Evolutionary conservation across 2,888 invertebrate genomes (phyloP), one percentile per base, ranked within the genome.

Genomic region (Neria commutata): DNA sequence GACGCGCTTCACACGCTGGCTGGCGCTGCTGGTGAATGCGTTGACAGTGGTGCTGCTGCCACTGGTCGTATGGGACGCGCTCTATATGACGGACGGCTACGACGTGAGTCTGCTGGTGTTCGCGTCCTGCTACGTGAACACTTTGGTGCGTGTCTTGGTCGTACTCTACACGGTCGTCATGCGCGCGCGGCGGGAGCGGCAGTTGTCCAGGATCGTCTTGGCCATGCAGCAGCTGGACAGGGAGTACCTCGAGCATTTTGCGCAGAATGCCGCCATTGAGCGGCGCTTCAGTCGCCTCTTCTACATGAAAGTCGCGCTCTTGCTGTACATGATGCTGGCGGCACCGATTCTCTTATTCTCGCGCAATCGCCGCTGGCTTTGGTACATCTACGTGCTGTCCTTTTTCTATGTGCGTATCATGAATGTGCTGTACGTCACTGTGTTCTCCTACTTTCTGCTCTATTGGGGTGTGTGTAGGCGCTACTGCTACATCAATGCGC

Each of bases 81-180:
- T 57, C 4, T 10, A 26, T 8, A 33, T 46, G 2, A 40, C 40
- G 11, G n/a, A 21, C 14, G 25, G 25, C 6, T 33, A 52, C 34
- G 19, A 52, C 1, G 47, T 49, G 52, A 56, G 50, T 33, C 42
- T 16, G 17, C 11, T 40, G 14, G 50, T 56, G 56, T 19, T 25
- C 14, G 26, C 29, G 19, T 16, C 33, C 16, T 33, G 17, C 11
- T 29, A 5, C 1, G 24, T 8, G 24, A 40, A 6, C 6, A 26
- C 19, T n/a, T n/a, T n/a, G n/a, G n/a, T 14, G 2, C 2, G 21
- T 57, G 37, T 37, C 47, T 3, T 26, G 4, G 0, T 23, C 34
- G 6, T 25, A 14, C n/a, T 17, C 48, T 14, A 5, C 47, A 11
- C 47, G 37, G 25, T 48, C 24, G n/a, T 52, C 19, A 48, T 37